Conservation (phyloP, 1,140 invertebrate genomes). For the Lucilia cuprina region DNA sequence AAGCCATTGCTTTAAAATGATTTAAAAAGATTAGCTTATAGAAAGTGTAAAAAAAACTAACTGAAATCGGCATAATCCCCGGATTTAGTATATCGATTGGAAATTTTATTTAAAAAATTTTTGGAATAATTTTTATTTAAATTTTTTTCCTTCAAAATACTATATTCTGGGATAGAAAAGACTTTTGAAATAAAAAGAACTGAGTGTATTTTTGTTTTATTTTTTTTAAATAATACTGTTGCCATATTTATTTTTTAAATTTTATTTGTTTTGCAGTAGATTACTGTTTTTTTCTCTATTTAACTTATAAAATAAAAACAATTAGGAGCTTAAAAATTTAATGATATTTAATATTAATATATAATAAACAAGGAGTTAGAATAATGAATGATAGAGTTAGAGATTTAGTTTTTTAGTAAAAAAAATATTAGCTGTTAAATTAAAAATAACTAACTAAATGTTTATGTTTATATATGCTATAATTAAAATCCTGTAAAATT, state of each 20-base stretch:
- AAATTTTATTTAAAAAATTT: too few species aligned
- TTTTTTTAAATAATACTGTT: constrained; percentile 40
- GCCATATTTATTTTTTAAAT: constrained; percentile 50
- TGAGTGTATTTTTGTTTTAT: constrained; percentile 32
- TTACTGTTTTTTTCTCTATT: not conserved
- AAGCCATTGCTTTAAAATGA: not conserved
- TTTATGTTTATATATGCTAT: not conserved
- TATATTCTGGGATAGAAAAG: not conserved
- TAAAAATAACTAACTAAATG: constrained; percentile 22
- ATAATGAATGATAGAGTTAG: not conserved
- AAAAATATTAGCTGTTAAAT: not conserved
- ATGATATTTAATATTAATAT: constrained; percentile 54
- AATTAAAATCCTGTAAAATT: not conserved
- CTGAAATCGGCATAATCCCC: not conserved
- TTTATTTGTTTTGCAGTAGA: constrained; percentile 40
- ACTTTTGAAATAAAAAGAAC: constrained; percentile 43
- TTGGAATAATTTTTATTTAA: too few species aligned
- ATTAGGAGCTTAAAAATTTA: constrained; percentile 38
- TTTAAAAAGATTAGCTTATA: not conserved
- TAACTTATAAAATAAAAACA: constrained; percentile 33
- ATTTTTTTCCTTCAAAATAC: too few species aligned
- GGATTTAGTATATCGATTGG: too few species aligned
- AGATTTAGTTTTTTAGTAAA: not conserved
- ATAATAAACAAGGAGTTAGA: constrained; percentile 45
- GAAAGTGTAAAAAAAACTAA: not conserved